These are phyloP conservation scores for Stenotaenia linearis DNA, from an alignment of 2,888 invertebrate species.

Conservation along the genomic window DNA sequence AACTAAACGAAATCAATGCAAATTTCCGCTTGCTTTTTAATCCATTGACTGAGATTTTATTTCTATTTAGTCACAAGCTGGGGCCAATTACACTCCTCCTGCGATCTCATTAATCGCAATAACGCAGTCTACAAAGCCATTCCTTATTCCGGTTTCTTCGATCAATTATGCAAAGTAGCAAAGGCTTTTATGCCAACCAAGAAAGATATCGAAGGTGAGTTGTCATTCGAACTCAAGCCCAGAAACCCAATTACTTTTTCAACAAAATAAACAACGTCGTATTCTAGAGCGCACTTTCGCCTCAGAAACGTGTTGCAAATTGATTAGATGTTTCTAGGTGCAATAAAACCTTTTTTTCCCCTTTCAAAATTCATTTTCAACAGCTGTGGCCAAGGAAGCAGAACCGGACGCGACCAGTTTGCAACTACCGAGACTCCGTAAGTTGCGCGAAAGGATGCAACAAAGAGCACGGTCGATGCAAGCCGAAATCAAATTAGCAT, in stretches of 20 bases:
- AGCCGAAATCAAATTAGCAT: neutral
- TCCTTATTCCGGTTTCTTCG: constrained; percentile 28
- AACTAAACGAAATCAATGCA: too few species aligned
- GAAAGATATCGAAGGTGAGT: constrained; percentile 32
- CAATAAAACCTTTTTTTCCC: neutral
- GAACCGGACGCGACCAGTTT: constrained; percentile 30
- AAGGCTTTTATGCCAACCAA: constrained; percentile 22
- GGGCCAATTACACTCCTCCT: neutral
- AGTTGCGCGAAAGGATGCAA: constrained; percentile 15
- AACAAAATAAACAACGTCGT: too few species aligned
- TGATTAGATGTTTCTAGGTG: too few species aligned
- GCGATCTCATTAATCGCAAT: neutral
- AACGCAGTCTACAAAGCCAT: neutral
- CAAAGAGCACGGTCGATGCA: neutral
- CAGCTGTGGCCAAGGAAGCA: constrained; percentile 26
- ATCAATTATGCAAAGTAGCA: neutral
- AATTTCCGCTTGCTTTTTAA: too few species aligned
- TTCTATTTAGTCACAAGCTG: neutral
- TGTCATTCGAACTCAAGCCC: too few species aligned
- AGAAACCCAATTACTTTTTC: too few species aligned
- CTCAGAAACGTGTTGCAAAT: neutral
- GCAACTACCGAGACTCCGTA: neutral
- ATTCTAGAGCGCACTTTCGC: too few species aligned
- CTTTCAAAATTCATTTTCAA: neutral
- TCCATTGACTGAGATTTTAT: too few species aligned